These are phyloP conservation scores for Balaeniceps rex DNA, from an alignment of 2,113 vertebrate genomes.

Conservation along the genomic window DNA sequence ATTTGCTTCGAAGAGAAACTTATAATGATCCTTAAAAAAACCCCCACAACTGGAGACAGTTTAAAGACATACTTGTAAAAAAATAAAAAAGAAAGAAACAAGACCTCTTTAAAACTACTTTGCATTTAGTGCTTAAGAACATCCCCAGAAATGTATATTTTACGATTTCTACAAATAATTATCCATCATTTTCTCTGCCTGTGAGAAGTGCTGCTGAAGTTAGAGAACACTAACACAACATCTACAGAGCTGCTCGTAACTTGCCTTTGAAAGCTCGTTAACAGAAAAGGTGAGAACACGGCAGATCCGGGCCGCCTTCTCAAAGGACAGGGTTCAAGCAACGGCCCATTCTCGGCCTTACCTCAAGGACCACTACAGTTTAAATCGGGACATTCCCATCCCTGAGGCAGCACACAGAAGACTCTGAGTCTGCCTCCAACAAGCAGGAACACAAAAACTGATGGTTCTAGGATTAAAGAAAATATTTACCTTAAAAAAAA, in stretches of 20 bases:
- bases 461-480: background rate
- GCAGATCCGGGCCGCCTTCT: fast-evolving
- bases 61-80: background rate
- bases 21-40: background rate
- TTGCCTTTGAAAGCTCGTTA: background rate
- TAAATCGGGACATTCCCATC: fast-evolving
- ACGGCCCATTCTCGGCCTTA: background rate
- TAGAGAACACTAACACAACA: background rate
- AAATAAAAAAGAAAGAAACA: fast-evolving
- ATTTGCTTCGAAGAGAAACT: background rate
- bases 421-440: background rate
- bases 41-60: background rate
- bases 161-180: background rate
- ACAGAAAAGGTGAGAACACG: fast-evolving
- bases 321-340: no score
- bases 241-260: fast-evolving
- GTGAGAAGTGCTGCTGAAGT: background rate
- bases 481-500: no score
- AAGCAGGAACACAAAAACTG: background rate
- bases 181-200: no score
- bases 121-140: background rate
- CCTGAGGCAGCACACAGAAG: background rate
- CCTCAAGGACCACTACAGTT: background rate
- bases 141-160: background rate
- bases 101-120: background rate